Conservation (phyloP, 2,113 vertebrate species). For the Larimichthys polyactis region DNA sequence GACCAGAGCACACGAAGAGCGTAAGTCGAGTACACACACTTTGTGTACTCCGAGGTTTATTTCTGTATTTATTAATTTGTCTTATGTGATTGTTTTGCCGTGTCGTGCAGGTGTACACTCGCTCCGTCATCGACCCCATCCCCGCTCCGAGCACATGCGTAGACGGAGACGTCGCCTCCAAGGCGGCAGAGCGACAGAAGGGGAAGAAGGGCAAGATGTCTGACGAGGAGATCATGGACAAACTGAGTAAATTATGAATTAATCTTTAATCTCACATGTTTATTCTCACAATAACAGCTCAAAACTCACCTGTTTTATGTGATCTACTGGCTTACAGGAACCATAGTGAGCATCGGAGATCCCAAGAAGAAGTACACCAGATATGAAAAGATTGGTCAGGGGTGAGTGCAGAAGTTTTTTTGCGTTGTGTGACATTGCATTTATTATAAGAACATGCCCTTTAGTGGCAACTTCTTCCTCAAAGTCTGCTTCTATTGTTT, state of each 20-base stretch:
- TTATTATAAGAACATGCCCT: neutral
- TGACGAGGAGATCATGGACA: conserved; percentile 98
- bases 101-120: conserved; percentile 89
- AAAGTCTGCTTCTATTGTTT: neutral
- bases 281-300: accelerated
- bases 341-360: conserved; percentile 97
- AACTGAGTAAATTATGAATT: conserved; percentile 87
- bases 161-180: conserved; percentile 86
- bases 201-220: conserved; percentile 97
- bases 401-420: conserved; percentile 83
- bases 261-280: neutral
- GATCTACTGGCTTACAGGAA: conserved; percentile 81
- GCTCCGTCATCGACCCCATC: conserved; percentile 95
- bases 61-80: neutral
- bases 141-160: conserved; percentile 87
- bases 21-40: conserved; percentile 78
- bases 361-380: conserved; percentile 98
- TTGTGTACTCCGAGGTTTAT: neutral
- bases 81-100: neutral
- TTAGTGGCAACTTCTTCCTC: neutral
- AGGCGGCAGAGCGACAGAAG: conserved; percentile 91
- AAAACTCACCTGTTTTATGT: neutral
- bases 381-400: conserved; percentile 99
- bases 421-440: neutral
- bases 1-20: conserved; percentile 98